These are phyloP conservation scores for Zapornia atra DNA, from an alignment of 2,113 vertebrate species.

Conservation along the genomic window DNA sequence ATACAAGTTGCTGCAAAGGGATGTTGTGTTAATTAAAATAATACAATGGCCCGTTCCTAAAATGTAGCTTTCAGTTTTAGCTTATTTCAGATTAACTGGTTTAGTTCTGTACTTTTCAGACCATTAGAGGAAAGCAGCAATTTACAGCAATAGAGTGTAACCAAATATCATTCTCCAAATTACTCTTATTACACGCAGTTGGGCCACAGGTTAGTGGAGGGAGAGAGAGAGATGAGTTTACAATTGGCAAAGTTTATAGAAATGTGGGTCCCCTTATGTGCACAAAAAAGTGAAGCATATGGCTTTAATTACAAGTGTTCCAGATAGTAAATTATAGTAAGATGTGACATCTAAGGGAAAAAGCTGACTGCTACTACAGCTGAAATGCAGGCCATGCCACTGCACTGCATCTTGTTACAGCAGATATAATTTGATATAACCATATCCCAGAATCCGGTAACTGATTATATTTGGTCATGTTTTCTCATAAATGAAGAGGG, in stretches of 20 bases:
- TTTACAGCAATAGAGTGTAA: slow-evolving; percentile 54
- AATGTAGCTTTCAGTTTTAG: neutral
- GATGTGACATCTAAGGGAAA: slow-evolving; percentile 15
- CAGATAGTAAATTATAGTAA: slow-evolving; percentile 41
- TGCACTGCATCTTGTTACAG: neutral
- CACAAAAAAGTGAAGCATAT: neutral
- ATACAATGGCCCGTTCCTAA: neutral
- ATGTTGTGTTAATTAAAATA: slow-evolving; percentile 9
- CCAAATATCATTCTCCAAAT: slow-evolving; percentile 40
- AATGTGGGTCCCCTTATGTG: neutral
- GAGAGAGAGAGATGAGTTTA: slow-evolving; percentile 21
- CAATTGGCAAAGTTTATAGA: slow-evolving; percentile 10
- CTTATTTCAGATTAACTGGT: slow-evolving; percentile 22
- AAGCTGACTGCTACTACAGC: slow-evolving; percentile 7
- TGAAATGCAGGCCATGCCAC: neutral
- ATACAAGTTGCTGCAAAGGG: neutral
- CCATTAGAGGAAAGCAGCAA: slow-evolving; percentile 26
- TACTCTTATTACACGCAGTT: slow-evolving; percentile 44
- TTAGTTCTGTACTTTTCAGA: slow-evolving; percentile 24
- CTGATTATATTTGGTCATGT: slow-evolving; percentile 53
- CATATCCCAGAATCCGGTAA: neutral
- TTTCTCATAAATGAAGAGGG: slow-evolving; percentile 24
- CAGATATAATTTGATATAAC: slow-evolving; percentile 38
- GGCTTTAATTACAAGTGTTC: slow-evolving; percentile 55
- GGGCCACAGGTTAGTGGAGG: slow-evolving; percentile 10